Conservation (phyloP, 2,797 vertebrate genomes). For the Tragopan temminckii region DNA sequence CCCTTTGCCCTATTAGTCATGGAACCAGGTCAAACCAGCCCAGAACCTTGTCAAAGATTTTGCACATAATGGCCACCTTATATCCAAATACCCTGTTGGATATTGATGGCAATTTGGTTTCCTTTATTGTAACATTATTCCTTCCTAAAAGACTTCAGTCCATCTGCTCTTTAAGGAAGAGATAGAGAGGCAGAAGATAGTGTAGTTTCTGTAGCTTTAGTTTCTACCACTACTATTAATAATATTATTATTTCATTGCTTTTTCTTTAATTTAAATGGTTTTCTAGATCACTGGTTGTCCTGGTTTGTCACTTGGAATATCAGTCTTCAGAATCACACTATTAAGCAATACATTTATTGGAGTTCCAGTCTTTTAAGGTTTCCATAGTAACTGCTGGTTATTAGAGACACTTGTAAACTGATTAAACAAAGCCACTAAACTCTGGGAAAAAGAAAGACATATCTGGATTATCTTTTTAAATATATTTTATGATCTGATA, state of each 20-base stretch:
- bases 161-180: neutral
- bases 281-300: neutral
- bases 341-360: slow-evolving; percentile 34
- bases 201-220: neutral
- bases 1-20: too few species aligned
- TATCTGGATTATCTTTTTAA: neutral
- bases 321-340: neutral
- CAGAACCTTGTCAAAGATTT: neutral
- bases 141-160: neutral
- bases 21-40: too few species aligned
- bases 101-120: neutral
- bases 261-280: slow-evolving; percentile 17
- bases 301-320: slow-evolving; percentile 12
- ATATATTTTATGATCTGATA: neutral
- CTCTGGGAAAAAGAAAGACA: neutral
- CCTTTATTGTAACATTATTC: neutral
- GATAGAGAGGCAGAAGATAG: neutral
- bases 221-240: neutral
- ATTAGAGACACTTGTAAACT: slow-evolving; percentile 27
- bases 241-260: neutral
- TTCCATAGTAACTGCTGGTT: slow-evolving; percentile 67
- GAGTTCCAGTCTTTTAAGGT: slow-evolving; percentile 39
- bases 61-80: neutral
- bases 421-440: slow-evolving; percentile 33
- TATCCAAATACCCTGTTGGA: neutral